phyloP scores from a whole-genome alignment of 2,797 vertebrate genomes.

The Darevskia mixta region DNA sequence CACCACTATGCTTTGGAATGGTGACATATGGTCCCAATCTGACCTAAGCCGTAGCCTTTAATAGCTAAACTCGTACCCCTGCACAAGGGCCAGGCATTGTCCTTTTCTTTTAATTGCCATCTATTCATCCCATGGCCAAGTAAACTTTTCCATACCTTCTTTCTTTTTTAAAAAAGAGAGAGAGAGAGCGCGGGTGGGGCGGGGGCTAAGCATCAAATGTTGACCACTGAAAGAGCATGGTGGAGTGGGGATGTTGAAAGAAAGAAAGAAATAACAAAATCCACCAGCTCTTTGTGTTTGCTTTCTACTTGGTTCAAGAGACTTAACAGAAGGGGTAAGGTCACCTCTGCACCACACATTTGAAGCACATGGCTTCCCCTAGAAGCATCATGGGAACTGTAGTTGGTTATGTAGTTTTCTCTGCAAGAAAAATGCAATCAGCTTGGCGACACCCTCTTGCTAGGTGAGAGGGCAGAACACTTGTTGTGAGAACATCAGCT shows the following conservation, averaged over 20 bases:
- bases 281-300: slow-evolving; percentile 49
- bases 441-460: not conserved
- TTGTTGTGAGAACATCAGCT: not conserved
- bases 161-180: not conserved
- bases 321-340: not conserved
- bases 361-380: no score
- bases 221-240: slow-evolving; percentile 31
- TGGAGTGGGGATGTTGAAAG: slow-evolving; percentile 6
- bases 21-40: slow-evolving; percentile 94
- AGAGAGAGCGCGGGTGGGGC: no score
- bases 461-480: not conserved
- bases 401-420: not conserved
- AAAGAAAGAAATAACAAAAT: slow-evolving; percentile 36
- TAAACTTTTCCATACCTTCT: slow-evolving; percentile 85
- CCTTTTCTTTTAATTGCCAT: slow-evolving; percentile 77
- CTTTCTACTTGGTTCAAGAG: slow-evolving; percentile 59
- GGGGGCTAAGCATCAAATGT: rapidly evolving
- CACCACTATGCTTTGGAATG: slow-evolving; percentile 87
- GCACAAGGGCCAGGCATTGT: not conserved
- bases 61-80: slow-evolving; percentile 79
- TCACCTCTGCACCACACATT: no score
- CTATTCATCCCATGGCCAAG: slow-evolving; percentile 86
- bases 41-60: slow-evolving; percentile 84
- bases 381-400: not conserved
- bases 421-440: not conserved